Conservation (phyloP, 2,113 vertebrate species). For the Sterrhoptilus dennistouni region DNA sequence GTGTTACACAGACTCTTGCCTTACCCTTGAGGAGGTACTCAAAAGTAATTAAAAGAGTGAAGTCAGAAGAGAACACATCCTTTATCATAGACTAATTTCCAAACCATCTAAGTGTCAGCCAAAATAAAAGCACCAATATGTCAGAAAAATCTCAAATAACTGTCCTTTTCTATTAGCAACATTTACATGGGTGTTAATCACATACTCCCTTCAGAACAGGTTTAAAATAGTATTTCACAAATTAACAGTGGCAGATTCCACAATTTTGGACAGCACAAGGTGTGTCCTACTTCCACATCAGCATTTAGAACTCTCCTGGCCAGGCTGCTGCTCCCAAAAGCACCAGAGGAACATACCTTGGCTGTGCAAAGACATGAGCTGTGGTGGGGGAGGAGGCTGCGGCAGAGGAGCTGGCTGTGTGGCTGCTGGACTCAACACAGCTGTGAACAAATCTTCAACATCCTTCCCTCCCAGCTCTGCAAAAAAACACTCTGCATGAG, state of each 20-base stretch:
- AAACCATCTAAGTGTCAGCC: not conserved
- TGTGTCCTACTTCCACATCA: not conserved
- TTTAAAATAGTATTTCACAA: not conserved
- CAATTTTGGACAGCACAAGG: not conserved
- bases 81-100: not conserved
- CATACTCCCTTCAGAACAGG: not conserved
- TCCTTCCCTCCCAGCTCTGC: conserved; percentile 94
- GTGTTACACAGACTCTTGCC: not conserved
- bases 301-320: not conserved
- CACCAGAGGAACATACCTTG: conserved; percentile 72
- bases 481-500: not conserved
- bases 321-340: not conserved
- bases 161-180: not conserved
- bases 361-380: conserved; percentile 79
- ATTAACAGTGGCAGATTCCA: not conserved
- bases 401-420: conserved; percentile 82
- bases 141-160: not conserved
- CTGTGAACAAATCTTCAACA: conserved; percentile 95
- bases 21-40: not conserved
- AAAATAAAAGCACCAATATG: not conserved
- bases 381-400: conserved; percentile 78
- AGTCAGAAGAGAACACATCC: not conserved
- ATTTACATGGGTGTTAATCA: not conserved
- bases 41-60: not conserved
- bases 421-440: conserved; percentile 87